Evolutionary conservation across 2,888 invertebrate genomes (phyloP), one percentile per base, ranked within the genome.

Genomic region (Amphiduros pacificus): DNA sequence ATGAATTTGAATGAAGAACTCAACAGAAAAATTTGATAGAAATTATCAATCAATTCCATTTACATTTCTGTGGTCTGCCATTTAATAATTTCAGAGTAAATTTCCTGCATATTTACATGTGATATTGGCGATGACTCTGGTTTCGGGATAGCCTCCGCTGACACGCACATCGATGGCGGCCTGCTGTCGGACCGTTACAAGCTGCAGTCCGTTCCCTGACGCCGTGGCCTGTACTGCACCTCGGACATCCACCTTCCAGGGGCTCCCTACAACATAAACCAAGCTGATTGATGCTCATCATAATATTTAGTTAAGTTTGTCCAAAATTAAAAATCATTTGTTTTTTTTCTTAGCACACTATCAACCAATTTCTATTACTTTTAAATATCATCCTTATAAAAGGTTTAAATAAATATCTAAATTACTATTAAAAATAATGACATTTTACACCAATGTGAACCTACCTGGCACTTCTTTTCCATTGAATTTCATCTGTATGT

Each of bases 401-500:
- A n/a, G n/a, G n/a, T n/a, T n/a, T n/a, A n/a, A 36, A 36, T 36
- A 17, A 36, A 36, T 36, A 36, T n/a, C n/a, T n/a, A n/a, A n/a
- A n/a, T n/a, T n/a, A n/a, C n/a, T n/a, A n/a, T n/a, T n/a, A n/a
- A n/a, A n/a, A n/a, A n/a, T n/a, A n/a, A n/a, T n/a, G n/a, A n/a
- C n/a, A n/a, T n/a, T n/a, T n/a, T n/a, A n/a, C n/a, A n/a, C n/a
- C n/a, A n/a, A n/a, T n/a, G n/a, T n/a, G n/a, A n/a, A 44, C 53
- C 64, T 64, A 77, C 77, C 76, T 61, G 69, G 68, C 20, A 98
- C 96, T 82, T 94, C 92, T 77, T 94, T 93, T 0, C 93, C 93
- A 78, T 99, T 99, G 84, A 99, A 99, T 61, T 94, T 88, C 59
- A 99, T 87, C 82, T 97, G 95, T 14, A 99, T 94, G 0, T 92